Evolutionary conservation across 2,797 vertebrate species (phyloP).

Genomic region (Microctenopoma stevenorrisi): DNA sequence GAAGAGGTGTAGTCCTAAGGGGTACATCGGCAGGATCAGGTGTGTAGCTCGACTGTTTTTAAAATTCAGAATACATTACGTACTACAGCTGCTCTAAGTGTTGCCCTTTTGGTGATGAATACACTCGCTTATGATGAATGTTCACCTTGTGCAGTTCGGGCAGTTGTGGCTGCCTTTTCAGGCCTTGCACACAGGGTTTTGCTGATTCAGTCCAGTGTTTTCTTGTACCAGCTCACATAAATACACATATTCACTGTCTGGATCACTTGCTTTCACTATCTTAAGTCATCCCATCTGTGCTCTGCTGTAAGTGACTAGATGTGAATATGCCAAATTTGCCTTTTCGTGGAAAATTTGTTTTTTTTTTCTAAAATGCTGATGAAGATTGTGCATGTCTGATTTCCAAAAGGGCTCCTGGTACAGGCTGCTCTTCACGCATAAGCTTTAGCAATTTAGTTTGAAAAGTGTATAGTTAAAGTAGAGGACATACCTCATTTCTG

Average conservation of each 20-base stretch:
- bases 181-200: conserved; percentile 29
- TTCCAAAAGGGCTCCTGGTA: conserved; percentile 26
- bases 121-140: conserved; percentile 60
- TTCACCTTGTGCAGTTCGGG: conserved; percentile 62
- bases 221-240: conserved; percentile 34
- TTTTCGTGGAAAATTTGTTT: conserved; percentile 21
- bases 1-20: conserved; percentile 12
- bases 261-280: conserved; percentile 34
- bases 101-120: conserved; percentile 64
- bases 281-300: conserved; percentile 11
- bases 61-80: conserved; percentile 40
- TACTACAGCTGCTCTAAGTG: conserved; percentile 36
- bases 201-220: conserved; percentile 58
- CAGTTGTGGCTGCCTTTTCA: conserved; percentile 50
- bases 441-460: conserved; percentile 4
- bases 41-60: conserved; percentile 17
- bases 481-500: background rate
- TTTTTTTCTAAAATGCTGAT: conserved; percentile 40
- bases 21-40: conserved; percentile 16
- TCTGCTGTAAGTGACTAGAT: conserved; percentile 23
- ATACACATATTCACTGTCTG: conserved; percentile 19
- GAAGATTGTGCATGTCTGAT: conserved; percentile 20
- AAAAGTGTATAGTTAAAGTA: background rate
- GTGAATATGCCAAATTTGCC: conserved; percentile 23
- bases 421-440: conserved; percentile 19